Percentiles rank a stretch among this genome's conserved stretches.
Conservation (phyloP, 1,140 invertebrate genomes). For the Limonius californicus region DNA sequence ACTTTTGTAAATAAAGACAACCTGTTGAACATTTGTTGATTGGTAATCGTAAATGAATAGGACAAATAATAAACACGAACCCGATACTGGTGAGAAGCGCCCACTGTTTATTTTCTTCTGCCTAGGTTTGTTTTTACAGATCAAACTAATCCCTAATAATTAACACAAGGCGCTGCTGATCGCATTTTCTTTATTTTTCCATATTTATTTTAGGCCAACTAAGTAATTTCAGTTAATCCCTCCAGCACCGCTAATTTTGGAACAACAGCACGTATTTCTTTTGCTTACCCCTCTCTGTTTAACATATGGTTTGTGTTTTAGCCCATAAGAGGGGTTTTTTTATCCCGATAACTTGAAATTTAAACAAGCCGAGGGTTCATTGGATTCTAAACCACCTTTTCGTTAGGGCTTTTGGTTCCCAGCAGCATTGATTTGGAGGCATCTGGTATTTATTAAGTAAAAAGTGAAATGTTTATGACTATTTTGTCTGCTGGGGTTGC, state of each 20-base stretch:
- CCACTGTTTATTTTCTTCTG: background rate
- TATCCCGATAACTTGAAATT: slow-evolving; percentile 1
- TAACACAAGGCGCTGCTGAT: background rate
- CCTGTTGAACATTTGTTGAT: slow-evolving; percentile 7
- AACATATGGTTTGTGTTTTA: slow-evolving; percentile 12
- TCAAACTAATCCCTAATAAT: background rate
- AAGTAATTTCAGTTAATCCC: background rate
- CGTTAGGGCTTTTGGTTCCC: background rate
- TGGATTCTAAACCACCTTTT: background rate
- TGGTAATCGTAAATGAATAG: background rate
- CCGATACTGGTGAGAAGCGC: background rate
- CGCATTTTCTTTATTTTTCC: too few relatives aligned
- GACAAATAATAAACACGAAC: background rate
- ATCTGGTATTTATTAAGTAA: slow-evolving; percentile 9
- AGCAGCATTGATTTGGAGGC: background rate
- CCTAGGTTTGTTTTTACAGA: background rate
- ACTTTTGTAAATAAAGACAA: background rate
- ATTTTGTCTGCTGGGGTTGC: slow-evolving; percentile 1
- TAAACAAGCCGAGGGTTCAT: slow-evolving; percentile 2
- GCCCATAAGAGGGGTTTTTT: background rate
- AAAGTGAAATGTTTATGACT: slow-evolving; percentile 8
- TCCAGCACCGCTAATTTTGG: background rate
- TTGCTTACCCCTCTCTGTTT: background rate
- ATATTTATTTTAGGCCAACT: background rate
- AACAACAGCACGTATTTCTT: too few relatives aligned